Percentiles rank a stretch among this genome's conserved stretches.
Evolutionary conservation across 2,113 vertebrate species (phyloP).

Genomic region (Hippolais icterina): DNA sequence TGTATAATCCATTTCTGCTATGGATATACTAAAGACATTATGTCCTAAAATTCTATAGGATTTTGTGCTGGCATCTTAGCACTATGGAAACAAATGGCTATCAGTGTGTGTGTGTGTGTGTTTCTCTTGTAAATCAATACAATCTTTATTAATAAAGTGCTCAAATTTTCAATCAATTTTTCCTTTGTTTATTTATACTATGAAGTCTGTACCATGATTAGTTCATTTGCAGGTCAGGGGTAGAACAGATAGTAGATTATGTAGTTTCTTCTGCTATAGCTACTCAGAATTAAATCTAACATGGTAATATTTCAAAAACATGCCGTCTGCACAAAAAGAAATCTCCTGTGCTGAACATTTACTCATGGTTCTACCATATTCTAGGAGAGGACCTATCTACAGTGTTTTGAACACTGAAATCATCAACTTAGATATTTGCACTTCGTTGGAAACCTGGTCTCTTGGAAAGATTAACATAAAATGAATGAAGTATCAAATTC

Average conservation of each 20-base stretch:
- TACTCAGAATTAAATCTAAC: neutral
- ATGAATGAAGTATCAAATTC: neutral
- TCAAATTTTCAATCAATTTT: neutral
- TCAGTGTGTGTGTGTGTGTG: neutral
- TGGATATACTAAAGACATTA: neutral
- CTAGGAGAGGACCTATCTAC: neutral
- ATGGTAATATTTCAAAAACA: neutral
- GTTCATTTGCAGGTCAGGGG: neutral
- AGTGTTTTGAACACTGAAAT: neutral
- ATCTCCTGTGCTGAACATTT: neutral
- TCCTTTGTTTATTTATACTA: neutral
- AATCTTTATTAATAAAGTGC: neutral
- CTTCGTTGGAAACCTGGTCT: neutral
- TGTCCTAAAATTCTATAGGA: neutral
- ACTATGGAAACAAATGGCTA: neutral
- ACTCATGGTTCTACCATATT: neutral
- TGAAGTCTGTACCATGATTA: neutral
- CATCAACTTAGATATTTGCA: neutral
- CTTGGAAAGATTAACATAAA: neutral
- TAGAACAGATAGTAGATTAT: neutral
- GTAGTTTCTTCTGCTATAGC: neutral
- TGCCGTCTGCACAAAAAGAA: neutral
- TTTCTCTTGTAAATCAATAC: neutral
- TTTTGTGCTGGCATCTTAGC: neutral
- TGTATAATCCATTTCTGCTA: neutral